These are phyloP conservation scores for Xiphophorus couchianus DNA, from an alignment of 2,113 vertebrate species.

Conservation along the genomic window DNA sequence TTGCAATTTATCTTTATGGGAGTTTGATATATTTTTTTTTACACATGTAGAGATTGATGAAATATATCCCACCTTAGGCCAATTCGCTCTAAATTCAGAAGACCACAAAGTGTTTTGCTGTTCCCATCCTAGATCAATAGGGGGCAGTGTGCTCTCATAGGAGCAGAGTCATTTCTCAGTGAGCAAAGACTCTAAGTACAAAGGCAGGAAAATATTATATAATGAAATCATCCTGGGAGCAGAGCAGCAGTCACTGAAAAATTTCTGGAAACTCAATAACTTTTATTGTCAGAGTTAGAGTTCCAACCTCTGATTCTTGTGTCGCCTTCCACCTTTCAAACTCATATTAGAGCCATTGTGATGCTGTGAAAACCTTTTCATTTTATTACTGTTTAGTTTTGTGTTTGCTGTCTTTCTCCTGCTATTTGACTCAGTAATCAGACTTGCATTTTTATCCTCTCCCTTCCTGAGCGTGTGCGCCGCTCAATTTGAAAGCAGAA, in stretches of 20 bases:
- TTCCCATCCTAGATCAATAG: constrained; percentile 29
- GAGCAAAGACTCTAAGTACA: constrained; percentile 41
- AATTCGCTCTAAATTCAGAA: neutral
- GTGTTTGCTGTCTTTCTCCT: constrained; percentile 20
- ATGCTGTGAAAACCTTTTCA: constrained; percentile 37
- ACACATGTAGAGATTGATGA: neutral
- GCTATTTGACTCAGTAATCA: constrained; percentile 39
- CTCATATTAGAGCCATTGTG: constrained; percentile 33
- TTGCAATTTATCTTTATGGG: neutral
- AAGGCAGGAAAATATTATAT: constrained; percentile 62
- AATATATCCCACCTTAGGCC: neutral
- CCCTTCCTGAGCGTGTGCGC: constrained; percentile 2
- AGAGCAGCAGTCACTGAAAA: constrained; percentile 54
- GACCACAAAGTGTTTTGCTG: neutral
- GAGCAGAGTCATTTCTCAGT: neutral
- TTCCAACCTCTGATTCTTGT: constrained; percentile 30
- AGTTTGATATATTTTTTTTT: neutral
- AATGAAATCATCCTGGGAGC: constrained; percentile 63
- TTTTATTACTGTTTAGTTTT: constrained; percentile 39
- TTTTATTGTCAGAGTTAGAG: constrained; percentile 40
- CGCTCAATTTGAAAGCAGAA: constrained; percentile 4
- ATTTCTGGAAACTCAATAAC: constrained; percentile 67
- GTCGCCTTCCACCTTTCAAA: constrained; percentile 40
- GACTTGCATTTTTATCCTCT: constrained; percentile 14
- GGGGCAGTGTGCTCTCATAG: constrained; percentile 69